A percentile compares a stretch with the other conserved stretches of the same genome.
phyloP scores from a whole-genome alignment of 2,113 vertebrate genomes.

The Smithornis capensis region DNA sequence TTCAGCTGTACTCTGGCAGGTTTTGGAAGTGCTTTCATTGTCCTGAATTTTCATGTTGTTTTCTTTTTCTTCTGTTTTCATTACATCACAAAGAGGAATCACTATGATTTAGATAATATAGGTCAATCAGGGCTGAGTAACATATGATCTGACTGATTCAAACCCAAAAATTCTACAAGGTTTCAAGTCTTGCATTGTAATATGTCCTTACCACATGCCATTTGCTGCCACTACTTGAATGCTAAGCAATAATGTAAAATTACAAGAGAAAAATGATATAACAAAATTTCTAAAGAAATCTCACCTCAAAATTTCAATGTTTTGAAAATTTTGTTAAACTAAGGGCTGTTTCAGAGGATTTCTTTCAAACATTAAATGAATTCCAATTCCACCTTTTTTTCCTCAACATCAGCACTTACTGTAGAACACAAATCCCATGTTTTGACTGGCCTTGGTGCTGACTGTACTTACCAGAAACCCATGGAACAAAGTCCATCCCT shows the following conservation, averaged over 20 bases:
- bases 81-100: not conserved
- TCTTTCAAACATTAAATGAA: not conserved
- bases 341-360: not conserved
- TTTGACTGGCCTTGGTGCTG: not conserved
- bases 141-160: not conserved
- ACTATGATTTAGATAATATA: not conserved
- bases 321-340: not conserved
- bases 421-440: not conserved
- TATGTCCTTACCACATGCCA: not conserved
- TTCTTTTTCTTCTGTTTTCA: not conserved
- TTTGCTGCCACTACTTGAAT: not conserved
- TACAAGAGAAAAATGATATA: not conserved
- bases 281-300: not conserved
- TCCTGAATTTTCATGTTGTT: not conserved
- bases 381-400: not conserved
- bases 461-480: not conserved
- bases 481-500: constrained; percentile 3
- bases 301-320: not conserved
- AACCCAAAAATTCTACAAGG: not conserved
- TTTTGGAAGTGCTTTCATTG: not conserved
- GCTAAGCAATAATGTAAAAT: not conserved
- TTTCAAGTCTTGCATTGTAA: not conserved
- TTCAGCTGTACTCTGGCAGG: not conserved
- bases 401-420: rapidly evolving
- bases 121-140: not conserved